These are phyloP conservation scores for Eulemur albifrons DNA, from an alignment of 2,797 vertebrate genomes.

Conservation along the genomic window DNA sequence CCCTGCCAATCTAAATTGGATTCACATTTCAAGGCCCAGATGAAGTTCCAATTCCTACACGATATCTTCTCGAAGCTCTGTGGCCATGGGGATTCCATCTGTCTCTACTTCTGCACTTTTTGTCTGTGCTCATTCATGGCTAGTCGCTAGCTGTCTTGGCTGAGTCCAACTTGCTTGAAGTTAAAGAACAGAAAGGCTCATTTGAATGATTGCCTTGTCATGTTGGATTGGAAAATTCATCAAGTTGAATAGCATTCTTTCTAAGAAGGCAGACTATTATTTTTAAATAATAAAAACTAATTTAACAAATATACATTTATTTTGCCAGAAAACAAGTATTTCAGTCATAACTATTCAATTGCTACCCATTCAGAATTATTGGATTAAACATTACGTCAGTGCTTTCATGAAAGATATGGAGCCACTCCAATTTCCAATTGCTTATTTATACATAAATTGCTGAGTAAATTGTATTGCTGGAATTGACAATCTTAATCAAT, in stretches of 20 bases:
- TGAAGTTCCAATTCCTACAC: background rate
- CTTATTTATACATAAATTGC: conserved; percentile 2
- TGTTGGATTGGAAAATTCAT: conserved; percentile 36
- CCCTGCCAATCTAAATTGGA: background rate
- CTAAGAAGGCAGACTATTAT: conserved; percentile 17
- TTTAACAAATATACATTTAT: conserved; percentile 49
- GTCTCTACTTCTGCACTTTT: background rate
- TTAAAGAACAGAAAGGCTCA: background rate
- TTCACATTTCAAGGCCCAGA: background rate
- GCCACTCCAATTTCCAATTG: background rate
- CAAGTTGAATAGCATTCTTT: conserved; percentile 22
- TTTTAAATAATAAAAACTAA: conserved; percentile 59
- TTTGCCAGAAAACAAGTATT: conserved; percentile 32
- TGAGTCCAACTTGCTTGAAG: background rate
- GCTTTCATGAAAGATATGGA: background rate
- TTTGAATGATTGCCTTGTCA: conserved; percentile 36
- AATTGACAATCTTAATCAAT: conserved; percentile 32
- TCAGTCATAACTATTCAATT: conserved; percentile 1
- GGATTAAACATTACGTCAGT: background rate
- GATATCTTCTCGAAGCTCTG: background rate
- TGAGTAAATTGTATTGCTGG: background rate
- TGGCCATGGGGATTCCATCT: background rate
- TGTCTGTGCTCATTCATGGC: background rate
- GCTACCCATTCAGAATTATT: conserved; percentile 9
- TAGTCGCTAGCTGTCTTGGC: background rate